phyloP scores from a whole-genome alignment of 2,888 invertebrate species.

The Dicyrtoma fusca region DNA sequence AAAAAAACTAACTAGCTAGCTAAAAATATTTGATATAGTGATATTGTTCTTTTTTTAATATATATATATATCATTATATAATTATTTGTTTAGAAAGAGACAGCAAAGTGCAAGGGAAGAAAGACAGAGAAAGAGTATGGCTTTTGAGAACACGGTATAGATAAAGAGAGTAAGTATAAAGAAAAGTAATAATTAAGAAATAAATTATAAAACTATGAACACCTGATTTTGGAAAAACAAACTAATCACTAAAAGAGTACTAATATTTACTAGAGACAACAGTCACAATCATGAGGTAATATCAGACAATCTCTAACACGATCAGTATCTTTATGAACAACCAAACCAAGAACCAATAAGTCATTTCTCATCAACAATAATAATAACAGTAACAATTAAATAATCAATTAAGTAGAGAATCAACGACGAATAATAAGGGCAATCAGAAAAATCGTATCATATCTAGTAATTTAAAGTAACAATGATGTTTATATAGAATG shows the following conservation, averaged over 20 bases:
- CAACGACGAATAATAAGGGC: background rate
- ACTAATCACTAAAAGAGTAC: no score
- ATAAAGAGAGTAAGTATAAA: background rate
- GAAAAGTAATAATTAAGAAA: background rate
- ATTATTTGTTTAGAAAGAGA: conserved; percentile 21
- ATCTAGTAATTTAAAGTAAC: no score
- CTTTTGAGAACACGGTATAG: background rate
- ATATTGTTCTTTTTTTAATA: background rate
- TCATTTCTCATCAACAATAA: background rate
- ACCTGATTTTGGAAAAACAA: no score
- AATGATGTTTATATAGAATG: no score
- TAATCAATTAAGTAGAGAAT: background rate
- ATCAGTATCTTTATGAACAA: conserved; percentile 5
- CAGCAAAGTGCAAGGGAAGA: conserved; percentile 30
- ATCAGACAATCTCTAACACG: conserved; percentile 32
- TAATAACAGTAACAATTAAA: background rate
- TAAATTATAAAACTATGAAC: no score
- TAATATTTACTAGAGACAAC: background rate
- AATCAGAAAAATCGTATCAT: no score
- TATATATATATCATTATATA: background rate
- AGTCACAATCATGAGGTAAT: conserved; percentile 42
- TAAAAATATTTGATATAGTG: background rate
- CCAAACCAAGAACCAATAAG: background rate
- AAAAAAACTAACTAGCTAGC: conserved; percentile 15
- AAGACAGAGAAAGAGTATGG: conserved; percentile 34